phyloP scores from a whole-genome alignment of 2,113 vertebrate genomes.

The Cyanocitta stelleri region DNA sequence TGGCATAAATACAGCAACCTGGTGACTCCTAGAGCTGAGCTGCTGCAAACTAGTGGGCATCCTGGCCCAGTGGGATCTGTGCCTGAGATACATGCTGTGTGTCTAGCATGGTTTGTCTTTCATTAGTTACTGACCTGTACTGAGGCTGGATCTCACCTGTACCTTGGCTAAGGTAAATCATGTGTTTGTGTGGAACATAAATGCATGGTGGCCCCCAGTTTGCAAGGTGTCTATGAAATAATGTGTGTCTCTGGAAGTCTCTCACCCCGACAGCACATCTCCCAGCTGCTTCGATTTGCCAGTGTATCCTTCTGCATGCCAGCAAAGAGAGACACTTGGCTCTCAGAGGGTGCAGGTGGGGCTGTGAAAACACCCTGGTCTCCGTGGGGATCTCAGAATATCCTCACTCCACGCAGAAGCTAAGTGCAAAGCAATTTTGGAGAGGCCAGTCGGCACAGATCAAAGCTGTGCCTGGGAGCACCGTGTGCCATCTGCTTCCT shows the following conservation, averaged over 20 bases:
- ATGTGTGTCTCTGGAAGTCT: background rate
- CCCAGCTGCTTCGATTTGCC: rapidly evolving
- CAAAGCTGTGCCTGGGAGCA: background rate
- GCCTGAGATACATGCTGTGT: background rate
- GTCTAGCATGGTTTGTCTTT: background rate
- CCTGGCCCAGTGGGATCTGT: background rate
- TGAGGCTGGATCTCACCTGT: background rate
- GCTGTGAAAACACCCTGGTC: background rate
- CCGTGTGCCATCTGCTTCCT: background rate
- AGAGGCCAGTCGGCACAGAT: background rate
- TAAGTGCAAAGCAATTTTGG: background rate
- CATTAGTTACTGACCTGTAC: background rate
- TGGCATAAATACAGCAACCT: background rate
- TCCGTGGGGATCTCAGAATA: background rate
- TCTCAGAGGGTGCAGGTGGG: background rate
- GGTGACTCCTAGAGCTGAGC: background rate
- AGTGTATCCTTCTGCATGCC: rapidly evolving
- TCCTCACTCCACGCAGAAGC: rapidly evolving
- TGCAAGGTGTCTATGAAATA: background rate
- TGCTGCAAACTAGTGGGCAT: background rate
- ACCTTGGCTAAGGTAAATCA: background rate
- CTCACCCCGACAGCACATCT: rapidly evolving
- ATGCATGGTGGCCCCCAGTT: background rate
- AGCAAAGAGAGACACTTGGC: rapidly evolving
- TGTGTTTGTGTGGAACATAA: background rate